Evolutionary conservation across 2,797 vertebrate species (phyloP).

Genomic region (Ficedula albicollis): DNA sequence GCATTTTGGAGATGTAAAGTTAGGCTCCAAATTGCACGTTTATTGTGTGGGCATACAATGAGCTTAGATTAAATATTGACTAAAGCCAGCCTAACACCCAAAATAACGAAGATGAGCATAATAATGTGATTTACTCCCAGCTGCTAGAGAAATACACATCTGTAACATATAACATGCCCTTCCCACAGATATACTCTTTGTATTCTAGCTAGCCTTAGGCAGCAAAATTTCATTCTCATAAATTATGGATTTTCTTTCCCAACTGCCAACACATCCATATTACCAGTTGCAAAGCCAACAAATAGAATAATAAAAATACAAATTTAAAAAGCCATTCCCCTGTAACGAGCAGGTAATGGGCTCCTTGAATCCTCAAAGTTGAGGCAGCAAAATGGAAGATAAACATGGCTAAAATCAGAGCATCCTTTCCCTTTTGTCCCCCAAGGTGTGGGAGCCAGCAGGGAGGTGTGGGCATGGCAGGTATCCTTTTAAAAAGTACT

Average conservation of each 20-base stretch:
- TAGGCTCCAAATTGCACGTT: conserved; percentile 49
- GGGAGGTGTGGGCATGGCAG: conserved; percentile 21
- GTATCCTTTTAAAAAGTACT: conserved; percentile 23
- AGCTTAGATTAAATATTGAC: conserved; percentile 61
- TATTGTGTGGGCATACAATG: conserved; percentile 55
- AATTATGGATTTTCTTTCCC: conserved; percentile 61
- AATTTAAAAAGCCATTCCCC: not conserved
- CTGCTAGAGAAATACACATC: conserved; percentile 40
- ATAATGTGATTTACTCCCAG: conserved; percentile 53
- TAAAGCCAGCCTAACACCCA: conserved; percentile 34
- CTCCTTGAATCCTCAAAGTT: conserved; percentile 24
- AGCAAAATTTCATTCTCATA: conserved; percentile 54
- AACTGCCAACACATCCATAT: conserved; percentile 45
- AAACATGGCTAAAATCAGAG: not conserved
- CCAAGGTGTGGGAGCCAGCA: not conserved
- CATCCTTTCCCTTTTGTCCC: conserved; percentile 45
- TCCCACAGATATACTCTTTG: conserved; percentile 49
- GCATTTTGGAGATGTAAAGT: conserved; percentile 54
- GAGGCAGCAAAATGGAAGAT: conserved; percentile 19
- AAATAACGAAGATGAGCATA: conserved; percentile 65
- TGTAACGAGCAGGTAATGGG: not conserved
- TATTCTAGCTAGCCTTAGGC: conserved; percentile 45
- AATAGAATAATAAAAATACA: not conserved
- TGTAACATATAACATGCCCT: conserved; percentile 57
- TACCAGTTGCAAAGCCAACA: conserved; percentile 38